Evolutionary conservation across 2,888 invertebrate species (phyloP).

Genomic region (Coelopa pilipes): DNA sequence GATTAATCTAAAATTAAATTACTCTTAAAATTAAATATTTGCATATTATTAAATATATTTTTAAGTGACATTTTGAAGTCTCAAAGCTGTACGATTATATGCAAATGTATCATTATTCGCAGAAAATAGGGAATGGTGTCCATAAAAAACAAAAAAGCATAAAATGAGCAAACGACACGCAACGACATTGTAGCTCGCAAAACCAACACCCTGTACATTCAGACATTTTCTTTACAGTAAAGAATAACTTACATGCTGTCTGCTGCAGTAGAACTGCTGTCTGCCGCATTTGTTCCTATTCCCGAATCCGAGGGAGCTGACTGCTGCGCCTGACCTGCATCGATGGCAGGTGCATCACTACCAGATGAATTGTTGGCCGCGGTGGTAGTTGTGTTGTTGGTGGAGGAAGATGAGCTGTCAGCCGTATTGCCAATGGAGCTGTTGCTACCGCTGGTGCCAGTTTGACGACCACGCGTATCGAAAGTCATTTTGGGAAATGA

Average conservation of each 20-base stretch:
- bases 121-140: too few species aligned
- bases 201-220: not conserved
- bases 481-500: constrained; percentile 58
- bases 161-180: not conserved
- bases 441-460: constrained; percentile 43
- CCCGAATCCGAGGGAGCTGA: constrained; percentile 41
- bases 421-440: constrained; percentile 46
- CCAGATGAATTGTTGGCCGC: constrained; percentile 30
- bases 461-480: constrained; percentile 63
- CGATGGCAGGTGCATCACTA: constrained; percentile 26
- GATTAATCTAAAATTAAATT: not conserved
- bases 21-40: not conserved
- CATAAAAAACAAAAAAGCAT: not conserved
- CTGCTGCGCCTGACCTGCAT: constrained; percentile 32
- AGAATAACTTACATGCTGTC: constrained; percentile 49
- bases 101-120: too few species aligned
- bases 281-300: constrained; percentile 40
- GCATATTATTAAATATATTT: too few species aligned
- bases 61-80: too few species aligned
- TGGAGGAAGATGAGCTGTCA: constrained; percentile 37
- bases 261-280: constrained; percentile 40
- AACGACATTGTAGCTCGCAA: not conserved
- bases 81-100: too few species aligned
- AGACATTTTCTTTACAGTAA: not conserved
- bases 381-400: constrained; percentile 36